Evolutionary conservation across 2,113 vertebrate genomes (phyloP).

Genomic region (Chitala chitala): DNA sequence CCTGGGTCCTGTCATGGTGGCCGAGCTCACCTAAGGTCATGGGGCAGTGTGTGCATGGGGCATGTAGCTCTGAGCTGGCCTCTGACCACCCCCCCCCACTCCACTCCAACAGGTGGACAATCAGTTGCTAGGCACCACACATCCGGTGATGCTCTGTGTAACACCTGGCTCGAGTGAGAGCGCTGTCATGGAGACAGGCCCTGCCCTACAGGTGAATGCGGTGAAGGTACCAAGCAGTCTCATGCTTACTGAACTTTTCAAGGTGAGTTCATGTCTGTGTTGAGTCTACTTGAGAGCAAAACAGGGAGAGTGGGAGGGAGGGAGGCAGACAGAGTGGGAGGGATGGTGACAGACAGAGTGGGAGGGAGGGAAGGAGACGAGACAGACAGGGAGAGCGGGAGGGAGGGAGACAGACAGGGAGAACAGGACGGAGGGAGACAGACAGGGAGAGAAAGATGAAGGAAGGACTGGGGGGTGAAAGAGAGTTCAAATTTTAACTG

Average conservation of each 20-base stretch:
- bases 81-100: neutral
- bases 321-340: too few relatives aligned
- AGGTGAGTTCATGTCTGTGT: conserved; percentile 60
- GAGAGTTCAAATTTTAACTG: too few relatives aligned
- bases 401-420: too few relatives aligned
- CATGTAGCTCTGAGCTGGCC: neutral
- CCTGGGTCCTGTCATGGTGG: neutral
- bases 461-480: too few relatives aligned
- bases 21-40: neutral
- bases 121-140: conserved; percentile 86
- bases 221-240: conserved; percentile 90
- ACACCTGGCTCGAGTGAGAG: conserved; percentile 71
- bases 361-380: too few relatives aligned
- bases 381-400: too few relatives aligned
- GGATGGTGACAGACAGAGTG: too few relatives aligned
- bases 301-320: too few relatives aligned
- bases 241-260: conserved; percentile 86
- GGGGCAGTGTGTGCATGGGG: too few relatives aligned
- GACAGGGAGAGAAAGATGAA: too few relatives aligned
- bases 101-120: conserved; percentile 80
- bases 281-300: too few relatives aligned
- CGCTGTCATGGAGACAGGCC: conserved; percentile 61
- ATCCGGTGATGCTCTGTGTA: conserved; percentile 84
- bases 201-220: conserved; percentile 84
- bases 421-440: too few relatives aligned